These are phyloP conservation scores for Cololabis saira DNA, from an alignment of 2,113 vertebrate species.

Conservation along the genomic window DNA sequence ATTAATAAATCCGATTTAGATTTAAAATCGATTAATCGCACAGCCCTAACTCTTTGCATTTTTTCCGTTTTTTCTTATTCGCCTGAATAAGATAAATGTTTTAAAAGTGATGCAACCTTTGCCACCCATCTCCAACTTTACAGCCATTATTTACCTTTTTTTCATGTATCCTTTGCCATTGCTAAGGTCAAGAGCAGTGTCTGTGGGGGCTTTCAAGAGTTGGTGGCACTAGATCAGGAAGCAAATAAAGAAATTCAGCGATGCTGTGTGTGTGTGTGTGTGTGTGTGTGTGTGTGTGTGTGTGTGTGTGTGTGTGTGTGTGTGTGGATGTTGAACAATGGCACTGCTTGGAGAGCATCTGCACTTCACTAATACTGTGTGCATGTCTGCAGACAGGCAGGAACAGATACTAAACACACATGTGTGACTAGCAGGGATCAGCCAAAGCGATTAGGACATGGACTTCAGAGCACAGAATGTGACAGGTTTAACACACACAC, in stretches of 20 bases:
- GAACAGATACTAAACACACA: slow-evolving; percentile 47
- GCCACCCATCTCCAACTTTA: slow-evolving; percentile 18
- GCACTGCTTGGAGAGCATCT: slow-evolving; percentile 75
- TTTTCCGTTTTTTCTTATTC: not conserved
- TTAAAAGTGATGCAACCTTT: not conserved
- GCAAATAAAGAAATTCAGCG: slow-evolving; percentile 78
- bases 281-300: too few relatives aligned
- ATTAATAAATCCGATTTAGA: too few relatives aligned
- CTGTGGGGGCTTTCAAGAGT: too few relatives aligned
- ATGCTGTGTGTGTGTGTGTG: too few relatives aligned
- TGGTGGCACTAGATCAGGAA: slow-evolving; percentile 55
- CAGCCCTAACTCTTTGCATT: not conserved
- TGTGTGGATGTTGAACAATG: slow-evolving; percentile 73
- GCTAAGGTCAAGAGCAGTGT: slow-evolving; percentile 67
- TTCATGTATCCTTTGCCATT: slow-evolving; percentile 38
- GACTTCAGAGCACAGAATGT: slow-evolving; percentile 72
- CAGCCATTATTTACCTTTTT: slow-evolving; percentile 26
- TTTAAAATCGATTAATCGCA: too few relatives aligned
- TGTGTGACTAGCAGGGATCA: slow-evolving; percentile 68
- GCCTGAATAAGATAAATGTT: slow-evolving; percentile 7
- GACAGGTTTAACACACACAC: slow-evolving; percentile 56
- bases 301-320: slow-evolving; percentile 3
- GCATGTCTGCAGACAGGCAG: slow-evolving; percentile 49
- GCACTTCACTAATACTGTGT: slow-evolving; percentile 54
- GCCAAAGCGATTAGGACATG: slow-evolving; percentile 77